phyloP scores from a whole-genome alignment of 1,140 invertebrate species.

The Rhysida immarginata region DNA sequence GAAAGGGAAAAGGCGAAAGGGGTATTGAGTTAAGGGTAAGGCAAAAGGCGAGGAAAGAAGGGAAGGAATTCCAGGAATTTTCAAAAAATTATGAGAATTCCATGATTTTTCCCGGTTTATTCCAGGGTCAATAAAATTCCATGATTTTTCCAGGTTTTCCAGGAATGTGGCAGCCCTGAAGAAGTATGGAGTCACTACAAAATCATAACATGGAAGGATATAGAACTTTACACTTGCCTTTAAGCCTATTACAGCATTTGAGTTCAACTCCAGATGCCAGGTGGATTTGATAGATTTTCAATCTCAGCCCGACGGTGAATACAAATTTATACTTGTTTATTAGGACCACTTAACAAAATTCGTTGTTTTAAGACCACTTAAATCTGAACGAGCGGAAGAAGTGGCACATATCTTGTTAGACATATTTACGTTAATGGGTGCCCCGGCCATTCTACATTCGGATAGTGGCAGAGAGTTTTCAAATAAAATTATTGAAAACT shows the following conservation, averaged over 20 bases:
- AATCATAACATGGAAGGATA: no score
- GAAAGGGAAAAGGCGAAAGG: no score
- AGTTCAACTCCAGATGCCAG: slow-evolving; percentile 12
- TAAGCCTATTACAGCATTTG: not conserved
- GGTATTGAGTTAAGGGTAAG: no score
- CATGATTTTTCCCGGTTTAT: no score
- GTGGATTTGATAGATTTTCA: slow-evolving; percentile 3
- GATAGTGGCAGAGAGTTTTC: slow-evolving; percentile 11
- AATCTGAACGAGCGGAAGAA: slow-evolving; percentile 5
- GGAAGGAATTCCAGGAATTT: no score
- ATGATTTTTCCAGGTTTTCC: no score
- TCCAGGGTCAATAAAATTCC: no score
- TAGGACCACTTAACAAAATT: not conserved
- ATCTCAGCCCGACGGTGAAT: slow-evolving; percentile 14
- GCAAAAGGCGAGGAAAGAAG: no score
- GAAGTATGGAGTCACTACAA: no score
- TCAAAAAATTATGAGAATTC: no score
- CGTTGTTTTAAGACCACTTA: not conserved
- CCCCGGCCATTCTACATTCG: slow-evolving; percentile 5
- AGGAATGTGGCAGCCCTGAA: no score
- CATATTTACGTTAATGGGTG: slow-evolving; percentile 10
- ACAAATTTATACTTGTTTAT: not conserved
- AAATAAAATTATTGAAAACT: slow-evolving; percentile 8
- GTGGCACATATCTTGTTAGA: slow-evolving; percentile 17
- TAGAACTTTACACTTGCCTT: no score